Evolutionary conservation across 2,113 vertebrate species (phyloP), one percentile per base, ranked within the genome.

Genomic region (Prionailurus viverrinus): DNA sequence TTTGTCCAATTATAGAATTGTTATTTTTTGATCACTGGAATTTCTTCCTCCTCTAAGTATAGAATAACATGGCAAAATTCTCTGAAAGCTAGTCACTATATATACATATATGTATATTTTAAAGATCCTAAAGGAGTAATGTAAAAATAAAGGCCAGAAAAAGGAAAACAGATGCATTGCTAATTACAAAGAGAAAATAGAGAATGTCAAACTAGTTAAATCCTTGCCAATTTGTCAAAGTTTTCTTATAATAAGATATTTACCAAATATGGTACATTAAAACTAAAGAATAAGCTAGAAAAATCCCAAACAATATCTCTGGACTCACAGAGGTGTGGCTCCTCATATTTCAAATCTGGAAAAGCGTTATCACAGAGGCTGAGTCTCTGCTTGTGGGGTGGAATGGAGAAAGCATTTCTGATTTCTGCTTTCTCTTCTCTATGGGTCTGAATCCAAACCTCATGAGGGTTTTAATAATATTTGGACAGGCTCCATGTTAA

Each of bases 221-320:
- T 76, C 79, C 41, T 94, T 96, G 94, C 51, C 25, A 78, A 19
- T 85, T 1, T 88, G 90, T 91, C 19, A 81, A 69, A 73, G n/a
- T 41, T 68, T 88, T 82, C 27, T 95, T 71, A 96, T 65, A 25
- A 92, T 1, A 89, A 41, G 7, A 21, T 53, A 92, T 93, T 97
- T 95, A 13, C 29, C 73, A 93, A 91, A 36, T 0, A 48, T 9
- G n/a, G 0, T 51, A 16, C 15, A 90, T 61, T 95, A 96, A 96
- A 97, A 97, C 2, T 51, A 78, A 73, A 83, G 41, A 96, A 39
- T 21, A 90, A 89, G 19, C 63, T 85, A 94, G 80, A 94, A 41
- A 45, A 84, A 33, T 61, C 27, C 74, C 61, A 84, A 82, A 89
- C 18, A 92, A 96, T 81, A 55, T 3, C 89, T 97, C 48, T 66